Conservation (phyloP, 2,888 invertebrate species). For the Cephonodes hylas region DNA sequence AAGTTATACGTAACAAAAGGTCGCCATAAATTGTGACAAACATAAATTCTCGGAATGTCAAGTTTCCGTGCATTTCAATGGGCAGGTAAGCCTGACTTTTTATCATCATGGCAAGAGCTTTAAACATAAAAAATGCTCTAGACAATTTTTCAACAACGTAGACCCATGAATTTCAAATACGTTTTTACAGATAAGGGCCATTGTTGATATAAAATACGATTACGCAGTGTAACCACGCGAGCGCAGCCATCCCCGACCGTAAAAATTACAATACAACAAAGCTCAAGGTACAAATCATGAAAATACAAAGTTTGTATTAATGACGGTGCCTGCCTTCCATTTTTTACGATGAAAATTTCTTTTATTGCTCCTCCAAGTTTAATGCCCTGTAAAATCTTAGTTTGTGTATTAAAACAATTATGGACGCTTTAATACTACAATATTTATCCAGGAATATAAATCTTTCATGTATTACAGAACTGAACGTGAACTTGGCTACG, state of each 20-base stretch:
- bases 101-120: slow-evolving; percentile 58
- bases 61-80: slow-evolving; percentile 46
- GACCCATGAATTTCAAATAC: slow-evolving; percentile 75
- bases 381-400: slow-evolving; percentile 43
- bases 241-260: slow-evolving; percentile 57
- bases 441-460: not conserved
- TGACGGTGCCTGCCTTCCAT: slow-evolving; percentile 53
- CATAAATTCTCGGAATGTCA: slow-evolving; percentile 44
- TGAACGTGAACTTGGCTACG: too few species aligned
- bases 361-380: slow-evolving; percentile 49
- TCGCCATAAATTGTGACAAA: slow-evolving; percentile 36
- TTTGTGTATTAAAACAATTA: slow-evolving; percentile 37
- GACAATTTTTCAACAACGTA: slow-evolving; percentile 69
- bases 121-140: slow-evolving; percentile 65
- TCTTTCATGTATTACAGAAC: not conserved
- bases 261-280: slow-evolving; percentile 76
- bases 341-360: slow-evolving; percentile 58
- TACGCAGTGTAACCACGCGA: slow-evolving; percentile 72
- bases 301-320: slow-evolving; percentile 70
- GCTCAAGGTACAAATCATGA: slow-evolving; percentile 68
- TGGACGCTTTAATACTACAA: not conserved
- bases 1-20: slow-evolving; percentile 36
- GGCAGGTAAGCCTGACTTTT: slow-evolving; percentile 47
- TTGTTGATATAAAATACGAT: slow-evolving; percentile 77
- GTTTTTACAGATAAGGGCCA: slow-evolving; percentile 72